A percentile compares a stretch with the other conserved stretches of the same genome.
Evolutionary conservation across 1,140 invertebrate genomes (phyloP).

Genomic region (Platorchestia sp.): DNA sequence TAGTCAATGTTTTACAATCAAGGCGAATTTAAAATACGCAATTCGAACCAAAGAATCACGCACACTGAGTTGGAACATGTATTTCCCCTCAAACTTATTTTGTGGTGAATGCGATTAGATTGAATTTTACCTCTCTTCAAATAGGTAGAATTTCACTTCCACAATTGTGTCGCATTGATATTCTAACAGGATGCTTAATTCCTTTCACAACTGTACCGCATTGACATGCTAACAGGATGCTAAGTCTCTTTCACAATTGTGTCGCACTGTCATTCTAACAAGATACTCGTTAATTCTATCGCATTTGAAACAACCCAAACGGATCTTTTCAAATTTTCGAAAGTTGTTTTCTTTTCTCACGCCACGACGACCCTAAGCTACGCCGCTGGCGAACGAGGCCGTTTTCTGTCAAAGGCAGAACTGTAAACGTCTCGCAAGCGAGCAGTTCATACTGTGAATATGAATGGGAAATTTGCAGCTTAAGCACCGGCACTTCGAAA

Average conservation of each 20-base stretch:
- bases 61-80: too few species aligned
- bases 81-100: too few species aligned
- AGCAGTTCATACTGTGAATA: neutral
- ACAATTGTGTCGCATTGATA: too few species aligned
- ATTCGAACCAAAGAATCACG: too few species aligned
- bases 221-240: neutral
- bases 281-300: neutral
- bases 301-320: neutral
- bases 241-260: neutral
- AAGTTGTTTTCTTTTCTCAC: conserved; percentile 29
- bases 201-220: neutral
- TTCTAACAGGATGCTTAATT: too few species aligned
- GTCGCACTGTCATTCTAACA: neutral
- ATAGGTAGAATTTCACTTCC: too few species aligned
- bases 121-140: too few species aligned
- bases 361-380: neutral
- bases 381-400: neutral
- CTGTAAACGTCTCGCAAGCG: neutral
- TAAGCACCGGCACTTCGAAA: neutral
- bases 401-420: conserved; percentile 15
- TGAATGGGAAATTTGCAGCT: neutral
- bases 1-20: too few species aligned
- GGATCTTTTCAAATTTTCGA: neutral
- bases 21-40: too few species aligned
- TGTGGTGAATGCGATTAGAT: too few species aligned